phyloP scores from a whole-genome alignment of 2,797 vertebrate species.

The Somateria mollissima region DNA sequence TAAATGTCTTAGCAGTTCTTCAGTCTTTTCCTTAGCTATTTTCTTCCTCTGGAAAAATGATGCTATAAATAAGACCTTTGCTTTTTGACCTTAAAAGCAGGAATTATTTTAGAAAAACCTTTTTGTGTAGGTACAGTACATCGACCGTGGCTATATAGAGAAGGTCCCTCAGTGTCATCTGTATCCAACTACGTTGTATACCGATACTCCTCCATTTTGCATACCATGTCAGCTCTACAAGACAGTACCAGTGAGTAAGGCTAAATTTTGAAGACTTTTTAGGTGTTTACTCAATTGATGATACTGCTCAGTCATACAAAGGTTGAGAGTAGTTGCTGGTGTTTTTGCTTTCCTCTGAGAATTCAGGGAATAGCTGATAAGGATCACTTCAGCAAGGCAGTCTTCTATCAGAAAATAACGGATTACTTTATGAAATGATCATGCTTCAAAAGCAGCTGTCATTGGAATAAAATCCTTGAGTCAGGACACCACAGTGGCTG shows the following conservation, averaged over 20 bases:
- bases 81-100: neutral
- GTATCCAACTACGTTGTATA: conserved; percentile 86
- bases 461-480: neutral
- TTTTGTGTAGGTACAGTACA: conserved; percentile 85
- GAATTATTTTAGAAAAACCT: neutral
- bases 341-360: neutral
- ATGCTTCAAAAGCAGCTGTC: neutral
- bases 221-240: conserved; percentile 87
- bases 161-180: conserved; percentile 90
- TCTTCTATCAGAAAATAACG: neutral
- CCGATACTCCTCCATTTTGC: conserved; percentile 86
- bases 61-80: accelerated
- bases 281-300: neutral
- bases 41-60: neutral
- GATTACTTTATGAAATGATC: neutral
- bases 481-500: neutral
- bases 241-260: conserved; percentile 84
- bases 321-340: neutral
- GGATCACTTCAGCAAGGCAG: neutral
- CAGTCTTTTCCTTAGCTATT: neutral
- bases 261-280: neutral
- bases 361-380: neutral
- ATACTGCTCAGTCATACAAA: neutral
- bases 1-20: neutral
- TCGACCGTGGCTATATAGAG: conserved; percentile 89